Conservation (phyloP, 2,113 vertebrate genomes). For the Rynchops niger region DNA sequence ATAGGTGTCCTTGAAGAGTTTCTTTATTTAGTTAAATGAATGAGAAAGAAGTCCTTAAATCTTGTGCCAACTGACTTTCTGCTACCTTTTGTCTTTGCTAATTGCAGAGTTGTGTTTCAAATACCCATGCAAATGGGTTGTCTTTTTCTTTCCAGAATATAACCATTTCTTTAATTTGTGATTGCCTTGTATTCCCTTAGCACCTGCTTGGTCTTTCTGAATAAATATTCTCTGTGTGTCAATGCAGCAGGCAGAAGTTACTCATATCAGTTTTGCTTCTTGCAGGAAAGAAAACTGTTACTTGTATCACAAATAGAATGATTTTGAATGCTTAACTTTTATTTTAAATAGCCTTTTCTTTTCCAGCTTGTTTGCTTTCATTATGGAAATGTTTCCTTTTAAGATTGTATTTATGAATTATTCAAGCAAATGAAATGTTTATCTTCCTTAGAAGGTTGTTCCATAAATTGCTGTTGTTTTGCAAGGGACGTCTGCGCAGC, state of each 20-base stretch:
- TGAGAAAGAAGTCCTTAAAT: neutral
- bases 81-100: neutral
- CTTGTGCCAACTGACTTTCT: neutral
- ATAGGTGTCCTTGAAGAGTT: neutral
- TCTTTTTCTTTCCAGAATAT: neutral
- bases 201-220: neutral
- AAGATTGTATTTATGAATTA: slow-evolving; percentile 4
- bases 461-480: neutral
- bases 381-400: neutral
- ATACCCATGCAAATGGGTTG: neutral
- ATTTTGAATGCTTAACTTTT: neutral
- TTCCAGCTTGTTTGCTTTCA: neutral
- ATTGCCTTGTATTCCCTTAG: neutral
- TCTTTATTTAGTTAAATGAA: neutral
- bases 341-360: neutral
- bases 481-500: neutral
- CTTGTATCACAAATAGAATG: neutral
- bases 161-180: neutral
- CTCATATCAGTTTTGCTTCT: neutral
- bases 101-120: neutral
- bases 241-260: neutral
- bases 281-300: neutral
- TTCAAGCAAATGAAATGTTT: slow-evolving; percentile 38
- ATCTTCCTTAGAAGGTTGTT: neutral
- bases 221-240: neutral